Conservation (phyloP, 1,140 invertebrate genomes). For the Aphelenchoides besseyi region DNA sequence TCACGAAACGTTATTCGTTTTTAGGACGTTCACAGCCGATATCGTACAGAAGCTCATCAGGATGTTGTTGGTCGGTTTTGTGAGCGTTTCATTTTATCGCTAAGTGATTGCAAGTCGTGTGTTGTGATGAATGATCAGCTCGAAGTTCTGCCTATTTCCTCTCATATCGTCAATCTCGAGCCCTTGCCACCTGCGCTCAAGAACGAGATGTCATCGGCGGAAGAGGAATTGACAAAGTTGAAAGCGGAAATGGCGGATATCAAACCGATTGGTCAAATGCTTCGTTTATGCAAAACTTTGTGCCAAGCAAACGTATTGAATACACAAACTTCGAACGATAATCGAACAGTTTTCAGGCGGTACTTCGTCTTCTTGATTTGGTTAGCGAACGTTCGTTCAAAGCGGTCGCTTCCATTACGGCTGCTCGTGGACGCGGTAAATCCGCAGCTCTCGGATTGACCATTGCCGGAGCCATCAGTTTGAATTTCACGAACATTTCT, state of each 20-base stretch:
- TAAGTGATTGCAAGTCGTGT: constrained; percentile 81
- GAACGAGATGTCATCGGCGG: constrained; percentile 57
- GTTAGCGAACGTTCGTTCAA: constrained; percentile 85
- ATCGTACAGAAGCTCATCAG: constrained; percentile 86
- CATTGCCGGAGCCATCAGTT: constrained; percentile 70
- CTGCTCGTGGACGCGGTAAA: constrained; percentile 92
- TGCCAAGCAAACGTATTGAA: constrained; percentile 74
- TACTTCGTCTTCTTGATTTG: constrained; percentile 89
- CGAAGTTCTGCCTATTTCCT: constrained; percentile 85
- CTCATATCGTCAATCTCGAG: constrained; percentile 76
- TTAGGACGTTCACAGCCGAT: constrained; percentile 88
- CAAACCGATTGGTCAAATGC: constrained; percentile 82
- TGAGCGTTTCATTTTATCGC: constrained; percentile 86
- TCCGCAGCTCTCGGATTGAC: constrained; percentile 87
- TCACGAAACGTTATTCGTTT: constrained; percentile 1
- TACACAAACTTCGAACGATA: constrained; percentile 23
- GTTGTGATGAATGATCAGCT: constrained; percentile 90
- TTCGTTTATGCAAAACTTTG: constrained; percentile 84
- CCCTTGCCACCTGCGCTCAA: constrained; percentile 66
- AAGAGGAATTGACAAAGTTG: constrained; percentile 70
- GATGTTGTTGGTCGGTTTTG: constrained; percentile 91
- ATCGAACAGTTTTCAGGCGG: constrained; percentile 73
- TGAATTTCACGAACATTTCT: constrained; percentile 93
- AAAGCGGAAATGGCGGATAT: constrained; percentile 79
- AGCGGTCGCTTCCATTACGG: constrained; percentile 88